phyloP scores from a whole-genome alignment of 2,888 invertebrate genomes.

The Neoaliturus tenellus region DNA sequence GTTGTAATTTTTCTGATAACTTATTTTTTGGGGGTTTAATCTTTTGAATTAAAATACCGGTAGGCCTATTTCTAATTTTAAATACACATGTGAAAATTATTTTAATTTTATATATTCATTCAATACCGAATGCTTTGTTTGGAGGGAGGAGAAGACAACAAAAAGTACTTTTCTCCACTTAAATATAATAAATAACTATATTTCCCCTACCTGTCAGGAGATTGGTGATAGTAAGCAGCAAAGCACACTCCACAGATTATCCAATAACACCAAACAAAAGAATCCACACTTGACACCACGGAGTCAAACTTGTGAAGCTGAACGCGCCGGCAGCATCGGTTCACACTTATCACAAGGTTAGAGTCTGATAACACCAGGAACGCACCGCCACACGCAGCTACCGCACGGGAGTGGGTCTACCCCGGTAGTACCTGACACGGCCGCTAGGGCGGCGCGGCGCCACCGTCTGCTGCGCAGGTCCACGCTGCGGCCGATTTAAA shows the following conservation, averaged over 20 bases:
- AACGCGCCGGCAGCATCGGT: background rate
- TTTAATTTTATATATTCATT: too few relatives aligned
- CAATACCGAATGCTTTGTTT: too few relatives aligned
- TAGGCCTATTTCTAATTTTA: too few relatives aligned
- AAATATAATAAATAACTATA: too few relatives aligned
- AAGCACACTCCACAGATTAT: background rate
- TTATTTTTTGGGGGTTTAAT: too few relatives aligned
- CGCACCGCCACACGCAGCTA: background rate
- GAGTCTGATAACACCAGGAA: background rate
- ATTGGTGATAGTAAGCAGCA: background rate
- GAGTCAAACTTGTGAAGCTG: background rate
- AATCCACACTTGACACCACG: background rate
- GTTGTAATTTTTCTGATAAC: too few relatives aligned
- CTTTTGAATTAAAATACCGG: too few relatives aligned
- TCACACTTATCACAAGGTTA: background rate
- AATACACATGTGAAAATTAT: too few relatives aligned
- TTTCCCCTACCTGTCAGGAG: background rate
- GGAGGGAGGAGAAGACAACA: too few relatives aligned
- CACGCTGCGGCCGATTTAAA: slow-evolving; percentile 8
- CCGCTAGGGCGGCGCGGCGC: background rate
- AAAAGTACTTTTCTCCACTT: too few relatives aligned
- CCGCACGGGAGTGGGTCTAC: background rate
- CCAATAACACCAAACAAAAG: background rate
- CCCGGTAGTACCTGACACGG: background rate
- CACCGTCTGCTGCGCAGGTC: background rate